Percentiles rank a stretch among this genome's conserved stretches.
phyloP scores from a whole-genome alignment of 1,140 invertebrate species.

The Drosophila santomea region DNA sequence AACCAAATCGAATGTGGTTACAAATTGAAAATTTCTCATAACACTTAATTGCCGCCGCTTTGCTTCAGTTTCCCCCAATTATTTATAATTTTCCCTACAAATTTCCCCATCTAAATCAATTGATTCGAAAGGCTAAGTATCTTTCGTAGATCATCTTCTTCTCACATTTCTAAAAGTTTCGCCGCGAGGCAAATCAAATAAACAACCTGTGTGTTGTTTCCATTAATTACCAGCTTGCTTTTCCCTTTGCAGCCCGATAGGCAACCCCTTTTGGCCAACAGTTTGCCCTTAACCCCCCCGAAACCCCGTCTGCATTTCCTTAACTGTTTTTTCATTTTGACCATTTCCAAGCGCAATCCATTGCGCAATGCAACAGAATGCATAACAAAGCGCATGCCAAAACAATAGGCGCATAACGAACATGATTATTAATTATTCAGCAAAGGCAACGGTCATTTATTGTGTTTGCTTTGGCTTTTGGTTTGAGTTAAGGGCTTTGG shows the following conservation, averaged over 20 bases:
- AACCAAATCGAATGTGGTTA: constrained; percentile 14
- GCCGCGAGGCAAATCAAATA: constrained; percentile 10
- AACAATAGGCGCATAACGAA: constrained; percentile 73
- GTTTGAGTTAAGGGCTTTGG: constrained; percentile 1
- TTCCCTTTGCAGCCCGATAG: constrained; percentile 23
- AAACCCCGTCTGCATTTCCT: constrained; percentile 43
- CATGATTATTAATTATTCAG: constrained; percentile 77
- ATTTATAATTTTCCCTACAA: constrained; percentile 11
- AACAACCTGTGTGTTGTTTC: constrained; percentile 9
- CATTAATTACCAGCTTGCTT: constrained; percentile 34
- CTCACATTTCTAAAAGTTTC: constrained; percentile 17
- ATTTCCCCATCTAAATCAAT: constrained; percentile 26
- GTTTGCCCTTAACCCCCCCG: constrained; percentile 18
- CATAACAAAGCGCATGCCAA: constrained; percentile 65
- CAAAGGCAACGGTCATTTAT: constrained; percentile 47
- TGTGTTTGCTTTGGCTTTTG: constrained; percentile 23
- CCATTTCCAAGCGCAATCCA: constrained; percentile 21
- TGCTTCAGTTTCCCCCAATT: constrained; percentile 26
- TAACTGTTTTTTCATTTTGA: constrained; percentile 41
- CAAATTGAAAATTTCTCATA: constrained; percentile 10
- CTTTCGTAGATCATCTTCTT: constrained; percentile 28
- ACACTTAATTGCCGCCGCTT: constrained; percentile 28
- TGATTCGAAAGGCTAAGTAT: constrained; percentile 12
- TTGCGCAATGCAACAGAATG: constrained; percentile 81
- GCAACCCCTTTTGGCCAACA: constrained; percentile 3